phyloP scores from a whole-genome alignment of 1,140 invertebrate species.

The Macrocentrus cingulum region DNA sequence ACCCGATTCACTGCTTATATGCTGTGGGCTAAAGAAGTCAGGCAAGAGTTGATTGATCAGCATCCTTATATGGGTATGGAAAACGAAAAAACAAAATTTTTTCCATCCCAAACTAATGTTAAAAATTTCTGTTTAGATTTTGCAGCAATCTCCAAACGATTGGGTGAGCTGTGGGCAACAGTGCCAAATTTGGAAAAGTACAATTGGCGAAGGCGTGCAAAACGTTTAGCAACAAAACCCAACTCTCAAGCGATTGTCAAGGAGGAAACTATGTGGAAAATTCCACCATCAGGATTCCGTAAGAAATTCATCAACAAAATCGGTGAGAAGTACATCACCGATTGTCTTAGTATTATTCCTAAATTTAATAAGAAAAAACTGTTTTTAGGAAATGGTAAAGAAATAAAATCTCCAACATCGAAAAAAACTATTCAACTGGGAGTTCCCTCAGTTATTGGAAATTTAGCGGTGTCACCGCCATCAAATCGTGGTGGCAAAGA shows the following conservation, averaged over 20 bases:
- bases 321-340: slow-evolving; percentile 17
- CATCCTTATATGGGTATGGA: slow-evolving; percentile 74
- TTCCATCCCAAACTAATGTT: not conserved
- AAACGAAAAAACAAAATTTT: slow-evolving; percentile 23
- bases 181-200: slow-evolving; percentile 65
- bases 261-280: slow-evolving; percentile 52
- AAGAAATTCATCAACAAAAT: slow-evolving; percentile 60
- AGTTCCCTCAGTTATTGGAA: slow-evolving; percentile 53
- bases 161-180: slow-evolving; percentile 84
- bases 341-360: slow-evolving; percentile 15
- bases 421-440: slow-evolving; percentile 56
- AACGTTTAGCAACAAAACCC: slow-evolving; percentile 65
- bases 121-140: slow-evolving; percentile 63
- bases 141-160: slow-evolving; percentile 73
- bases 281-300: slow-evolving; percentile 48
- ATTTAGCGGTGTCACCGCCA: slow-evolving; percentile 55
- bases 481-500: slow-evolving; percentile 50
- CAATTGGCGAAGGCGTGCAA: slow-evolving; percentile 76
- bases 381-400: slow-evolving; percentile 47
- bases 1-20: slow-evolving; percentile 84
- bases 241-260: slow-evolving; percentile 38
- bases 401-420: slow-evolving; percentile 43
- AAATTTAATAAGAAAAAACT: too few species aligned
- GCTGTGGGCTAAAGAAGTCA: slow-evolving; percentile 83
- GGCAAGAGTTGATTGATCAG: slow-evolving; percentile 70